Conservation (phyloP, 1,140 invertebrate genomes). For the Pissodes strobi region DNA sequence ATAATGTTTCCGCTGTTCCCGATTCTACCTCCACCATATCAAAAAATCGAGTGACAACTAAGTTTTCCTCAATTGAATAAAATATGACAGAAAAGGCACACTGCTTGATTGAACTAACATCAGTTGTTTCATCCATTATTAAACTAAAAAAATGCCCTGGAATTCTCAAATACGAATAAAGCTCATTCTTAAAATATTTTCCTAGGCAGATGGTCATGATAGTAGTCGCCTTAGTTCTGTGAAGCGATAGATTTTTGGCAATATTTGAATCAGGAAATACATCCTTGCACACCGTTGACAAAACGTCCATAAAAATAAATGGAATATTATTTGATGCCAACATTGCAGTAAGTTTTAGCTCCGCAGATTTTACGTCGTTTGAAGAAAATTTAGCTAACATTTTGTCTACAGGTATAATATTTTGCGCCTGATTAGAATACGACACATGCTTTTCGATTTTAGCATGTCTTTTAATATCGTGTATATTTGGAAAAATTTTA, state of each 20-base stretch:
- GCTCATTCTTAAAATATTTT: slow-evolving; percentile 15
- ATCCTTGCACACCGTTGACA: slow-evolving; percentile 11
- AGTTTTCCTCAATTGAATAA: slow-evolving; percentile 21
- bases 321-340: slow-evolving; percentile 29
- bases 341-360: slow-evolving; percentile 29
- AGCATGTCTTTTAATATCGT: no score
- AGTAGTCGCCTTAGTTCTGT: slow-evolving; percentile 21
- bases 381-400: no score
- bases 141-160: slow-evolving; percentile 21
- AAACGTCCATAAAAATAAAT: slow-evolving; percentile 27
- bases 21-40: slow-evolving; percentile 37
- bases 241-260: slow-evolving; percentile 8
- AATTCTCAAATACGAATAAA: slow-evolving; percentile 8
- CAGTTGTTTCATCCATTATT: slow-evolving; percentile 35
- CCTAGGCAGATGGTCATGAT: slow-evolving; percentile 15
- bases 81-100: slow-evolving; percentile 33
- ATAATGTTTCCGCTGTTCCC: slow-evolving; percentile 32
- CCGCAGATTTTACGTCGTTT: no score
- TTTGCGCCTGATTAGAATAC: no score
- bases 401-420: no score
- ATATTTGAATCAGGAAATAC: slow-evolving; percentile 29
- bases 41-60: slow-evolving; percentile 11
- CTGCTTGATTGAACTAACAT: slow-evolving; percentile 14
- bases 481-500: no score
- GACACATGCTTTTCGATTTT: no score